Base-by-base conservation (phyloP, 2,113 vertebrate species). In the Myiozetetes cayanensis region DNA sequence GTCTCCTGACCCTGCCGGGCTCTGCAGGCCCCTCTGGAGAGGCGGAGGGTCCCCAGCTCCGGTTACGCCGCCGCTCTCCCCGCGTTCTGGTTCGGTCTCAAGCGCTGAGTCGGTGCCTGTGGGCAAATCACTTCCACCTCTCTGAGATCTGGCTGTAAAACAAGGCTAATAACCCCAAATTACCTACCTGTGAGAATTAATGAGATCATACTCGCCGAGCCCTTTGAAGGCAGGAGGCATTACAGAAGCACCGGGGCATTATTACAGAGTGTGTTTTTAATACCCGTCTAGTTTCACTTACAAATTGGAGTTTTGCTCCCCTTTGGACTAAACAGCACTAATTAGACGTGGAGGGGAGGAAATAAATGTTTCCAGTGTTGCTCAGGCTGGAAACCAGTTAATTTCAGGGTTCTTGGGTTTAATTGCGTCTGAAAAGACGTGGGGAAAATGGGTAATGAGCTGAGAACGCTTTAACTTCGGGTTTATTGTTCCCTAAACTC, bases 301-400 rank as follows among this genome's bases (percentile, higher is more conserved):
- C 94, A 95, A 96, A 97, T 96, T 96, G 96, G 88, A 93, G 76
- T 75, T 97, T 82, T 88, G 94, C 95, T 97, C 96, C 95, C 95
- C 94, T 93, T 90, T 63, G 85, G 94, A 77, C 90, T 77, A 23
- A 86, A 47, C 28, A 7, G 87, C 93, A 65, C 96, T 96, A 95
- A 97, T 97, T 97, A 96, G 96, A 56, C 78, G 11, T 75, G 93
- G 55, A 86, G 35, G 92, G 92, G 95, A 95, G 96, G 96, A 97
- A 97, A 97, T 96, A 94, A 96, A 96, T 91, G 82, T 91, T 96
- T 96, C 87, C 93, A 97, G 94, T 70, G 91, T 96, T 95, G 65
- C 80, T 89, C 87, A 85, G 30, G 95, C 62, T 96, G 95, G 96
- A 88, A 86, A 93, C 78, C 93, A 39, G 90, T 91, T 97, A 97